Conservation (phyloP, 1,140 invertebrate genomes). For the Penaeus japonicus region DNA sequence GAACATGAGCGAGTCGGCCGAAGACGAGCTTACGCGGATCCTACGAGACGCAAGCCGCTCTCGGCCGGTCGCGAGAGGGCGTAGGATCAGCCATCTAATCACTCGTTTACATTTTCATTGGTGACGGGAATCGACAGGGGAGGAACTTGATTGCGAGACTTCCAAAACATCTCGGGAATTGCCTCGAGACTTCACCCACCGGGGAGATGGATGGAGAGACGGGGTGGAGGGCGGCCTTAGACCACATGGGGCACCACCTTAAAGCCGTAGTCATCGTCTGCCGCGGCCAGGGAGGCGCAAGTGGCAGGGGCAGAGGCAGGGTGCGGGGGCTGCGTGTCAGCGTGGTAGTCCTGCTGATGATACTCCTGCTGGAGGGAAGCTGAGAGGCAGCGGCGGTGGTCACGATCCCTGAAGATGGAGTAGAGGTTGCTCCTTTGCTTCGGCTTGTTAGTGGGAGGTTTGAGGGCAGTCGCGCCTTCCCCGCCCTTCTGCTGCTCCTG, state of each 20-base stretch:
- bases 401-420: constrained; percentile 47
- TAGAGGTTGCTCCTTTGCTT: constrained; percentile 48
- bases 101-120: too few species aligned
- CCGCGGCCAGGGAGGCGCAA: constrained; percentile 25
- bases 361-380: constrained; percentile 48
- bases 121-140: too few species aligned
- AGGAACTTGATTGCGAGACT: too few species aligned
- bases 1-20: too few species aligned
- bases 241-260: constrained; percentile 49
- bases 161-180: too few species aligned
- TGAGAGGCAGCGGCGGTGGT: constrained; percentile 46
- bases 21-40: too few species aligned
- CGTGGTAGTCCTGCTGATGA: constrained; percentile 25
- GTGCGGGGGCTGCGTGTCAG: background rate
- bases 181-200: too few species aligned
- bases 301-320: background rate
- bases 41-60: too few species aligned
- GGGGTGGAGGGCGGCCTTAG: background rate
- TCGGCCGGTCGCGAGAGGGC: too few species aligned
- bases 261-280: constrained; percentile 50
- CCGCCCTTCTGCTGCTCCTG: background rate
- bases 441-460: constrained; percentile 42
- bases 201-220: too few species aligned
- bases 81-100: too few species aligned
- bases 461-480: background rate